Percentiles rank a stretch among this genome's conserved stretches.
These are phyloP conservation scores for Aphelocoma californica DNA, from an alignment of 2,797 vertebrate species.

Conservation along the genomic window DNA sequence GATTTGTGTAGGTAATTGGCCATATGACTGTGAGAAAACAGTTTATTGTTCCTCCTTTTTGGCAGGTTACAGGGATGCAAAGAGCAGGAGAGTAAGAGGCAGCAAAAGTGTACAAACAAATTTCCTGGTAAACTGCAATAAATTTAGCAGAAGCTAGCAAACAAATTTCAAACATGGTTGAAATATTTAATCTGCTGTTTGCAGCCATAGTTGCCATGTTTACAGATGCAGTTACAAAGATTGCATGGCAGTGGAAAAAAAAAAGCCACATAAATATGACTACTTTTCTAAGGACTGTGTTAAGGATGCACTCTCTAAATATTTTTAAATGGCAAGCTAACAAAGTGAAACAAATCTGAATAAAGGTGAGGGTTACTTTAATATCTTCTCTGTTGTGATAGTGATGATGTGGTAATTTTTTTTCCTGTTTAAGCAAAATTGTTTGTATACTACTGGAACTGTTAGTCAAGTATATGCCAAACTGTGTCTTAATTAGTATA, in stretches of 20 bases:
- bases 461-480: background rate
- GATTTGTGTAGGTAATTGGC: background rate
- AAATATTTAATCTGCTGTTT: background rate
- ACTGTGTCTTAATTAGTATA: background rate
- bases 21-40: rapidly evolving
- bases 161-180: background rate
- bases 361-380: background rate
- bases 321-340: background rate
- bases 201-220: background rate
- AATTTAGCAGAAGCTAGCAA: background rate
- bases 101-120: background rate
- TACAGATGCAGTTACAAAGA: background rate
- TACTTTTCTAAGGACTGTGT: background rate
- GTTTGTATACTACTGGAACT: background rate
- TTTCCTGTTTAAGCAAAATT: background rate
- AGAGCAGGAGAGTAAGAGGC: background rate
- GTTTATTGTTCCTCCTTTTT: background rate
- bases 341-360: background rate
- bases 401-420: background rate
- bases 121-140: background rate
- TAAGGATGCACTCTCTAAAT: background rate
- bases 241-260: background rate
- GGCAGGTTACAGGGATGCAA: background rate
- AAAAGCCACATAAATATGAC: background rate
- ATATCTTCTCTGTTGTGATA: background rate